Base-by-base conservation (phyloP, 2,888 invertebrate species). In the Heliconius cydno region DNA sequence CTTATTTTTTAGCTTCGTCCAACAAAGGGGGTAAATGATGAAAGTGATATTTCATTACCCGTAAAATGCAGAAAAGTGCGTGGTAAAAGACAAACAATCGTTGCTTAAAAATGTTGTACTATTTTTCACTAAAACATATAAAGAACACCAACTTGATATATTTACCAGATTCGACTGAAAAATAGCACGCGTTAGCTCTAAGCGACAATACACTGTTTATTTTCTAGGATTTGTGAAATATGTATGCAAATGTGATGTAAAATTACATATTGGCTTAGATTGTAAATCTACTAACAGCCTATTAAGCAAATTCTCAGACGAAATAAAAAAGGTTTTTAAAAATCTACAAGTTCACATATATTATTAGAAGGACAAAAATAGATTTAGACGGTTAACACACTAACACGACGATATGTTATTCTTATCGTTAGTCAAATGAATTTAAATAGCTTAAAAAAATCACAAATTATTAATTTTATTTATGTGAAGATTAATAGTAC, bases 151-250 rank as follows among this genome's bases (percentile, higher is more conserved):
- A 72, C 81, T 77, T 89, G 87, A 88, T 88, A 81, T 87, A 90
- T 89, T 86, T 87, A 85, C 84, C 84, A 85, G 85, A 86, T 87
- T 82, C 84, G 84, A 80, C 85, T 89, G 89, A 91, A 90, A 90
- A 90, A 90, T 89, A 82, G 87, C 84, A 82, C 84, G 82, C 88
- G 89, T 90, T 90, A 88, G 83, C 79, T 81, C 85, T 84, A 86
- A 89, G 88, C 86, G 89, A 87, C 87, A 86, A 85, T 85, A 85
- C 83, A 74, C 80, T 83, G 83, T 84, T 82, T 84, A 84, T 77
- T 41, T 57, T 70, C 60, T 57, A 57, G 67, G 83, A 85, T 83
- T 84, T 85, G 83, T 81, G 82, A 85, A 85, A 85, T 87, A 85
- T 86, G 83, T 84, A 82, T 82, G 85, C 79, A 83, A 84, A 85